Evolutionary conservation across 2,888 invertebrate genomes (phyloP), one percentile per base, ranked within the genome.

Genomic region (Zaprionus lineosus): DNA sequence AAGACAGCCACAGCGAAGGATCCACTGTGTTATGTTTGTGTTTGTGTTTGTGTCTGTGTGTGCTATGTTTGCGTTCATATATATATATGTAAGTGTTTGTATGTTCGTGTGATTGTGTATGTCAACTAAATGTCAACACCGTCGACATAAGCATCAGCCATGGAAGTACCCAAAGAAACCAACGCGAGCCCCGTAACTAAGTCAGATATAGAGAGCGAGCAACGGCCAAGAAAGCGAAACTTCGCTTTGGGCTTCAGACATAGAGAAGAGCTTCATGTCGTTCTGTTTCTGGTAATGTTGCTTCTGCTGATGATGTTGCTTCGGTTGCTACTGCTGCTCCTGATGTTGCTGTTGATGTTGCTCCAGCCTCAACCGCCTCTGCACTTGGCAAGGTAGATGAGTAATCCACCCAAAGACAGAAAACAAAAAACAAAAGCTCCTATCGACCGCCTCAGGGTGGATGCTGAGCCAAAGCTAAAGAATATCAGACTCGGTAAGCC

Each of bases 91-190:
- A n/a, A n/a, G n/a, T n/a, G n/a, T 7, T 15, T 21, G 43, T 40
- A 57, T 51, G 46, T 51, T 40, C 47, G 11, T 24, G 28, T 33
- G 15, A n/a, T n/a, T n/a, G 47, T 64, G 74, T 60, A 58, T 78
- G 83, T 78, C 79, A 79, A 84, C 78, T 79, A 78, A 78, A 79
- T 79, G 79, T 79, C 79, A 82, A 79, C 78, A 84, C 34, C 59
- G 60, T 40, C 52, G 62, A 61, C 70, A 64, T 58, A 58, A 70
- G 58, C 60, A 74, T 57, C 62, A 64, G 56, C 46, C 36, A 57
- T 31, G 57, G 16, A 28, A 14, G 15, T 48, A 64, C 55, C 41
- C 66, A 62, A 21, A 36, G 11, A 40, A 36, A 47, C 33, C 31
- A 39, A 37, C n/a, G 19, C 33, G 4, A 16, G 24, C 24, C 6